Base-by-base conservation (phyloP, 2,888 invertebrate species). In the Odontocerum albicorne region DNA sequence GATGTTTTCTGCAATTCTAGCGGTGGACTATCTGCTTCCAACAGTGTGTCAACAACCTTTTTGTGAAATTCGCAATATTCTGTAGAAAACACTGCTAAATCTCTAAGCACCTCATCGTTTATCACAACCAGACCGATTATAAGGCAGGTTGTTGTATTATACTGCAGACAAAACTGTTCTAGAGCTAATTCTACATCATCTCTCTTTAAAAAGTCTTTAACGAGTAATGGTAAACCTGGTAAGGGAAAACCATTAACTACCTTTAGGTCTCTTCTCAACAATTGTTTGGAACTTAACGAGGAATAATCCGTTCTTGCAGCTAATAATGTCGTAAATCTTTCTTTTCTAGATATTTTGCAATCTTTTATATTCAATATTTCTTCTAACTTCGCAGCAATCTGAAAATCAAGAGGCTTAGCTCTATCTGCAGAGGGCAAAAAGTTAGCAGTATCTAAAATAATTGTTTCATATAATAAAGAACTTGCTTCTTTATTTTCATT, bases 371-470 rank as follows among this genome's bases (percentile, higher is more conserved):
- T 15, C 22, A 59, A 35, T 16, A 55, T 38, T 2, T 31, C 35
- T 49, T 59, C 59, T 12, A 59, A 36, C 8, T 46, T 20, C 4
- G 31, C 22, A 8, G 40, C 33, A 55, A 59, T 59, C 38, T 55
- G 32, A 42, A 55, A 51, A 55, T 59, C 59, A 22, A 59, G 36
- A 7, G 55, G 55, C 8, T 44, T 35, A 12, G 55, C 55, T 39
- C 45, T 51, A 20, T 52, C 52, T 20, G 55, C 59, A 6, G 47
- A 38, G 13, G 55, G 44, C 10, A 44, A 38, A 39, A 59, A 59
- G 33, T 59, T 59, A 8, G 44, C 52, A 27, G 59, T 59, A 36
- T 59, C 59, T 12, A 59, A 33, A 10, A 55, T 19, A 17, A 59
- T 55, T 12, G 59, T 55, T 33, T 51, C 55, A 12, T 55, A 46